Evolutionary conservation across 2,888 invertebrate species (phyloP).

Genomic region (Myopa tessellatipennis): DNA sequence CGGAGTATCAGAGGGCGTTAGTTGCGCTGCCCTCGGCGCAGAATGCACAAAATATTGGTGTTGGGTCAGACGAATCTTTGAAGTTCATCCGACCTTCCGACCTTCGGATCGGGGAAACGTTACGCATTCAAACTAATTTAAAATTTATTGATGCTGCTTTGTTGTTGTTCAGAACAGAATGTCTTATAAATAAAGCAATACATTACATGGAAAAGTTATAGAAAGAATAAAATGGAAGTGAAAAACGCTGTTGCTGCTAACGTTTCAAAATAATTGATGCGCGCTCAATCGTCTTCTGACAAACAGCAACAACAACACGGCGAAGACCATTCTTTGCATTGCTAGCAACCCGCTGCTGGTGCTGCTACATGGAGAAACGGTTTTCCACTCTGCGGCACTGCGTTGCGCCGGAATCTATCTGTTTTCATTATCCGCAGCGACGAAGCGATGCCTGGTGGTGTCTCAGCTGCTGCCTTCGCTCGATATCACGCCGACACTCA

Average conservation of each 20-base stretch:
- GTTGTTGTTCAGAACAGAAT: conserved; percentile 5
- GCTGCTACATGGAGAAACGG: conserved; percentile 43
- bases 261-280: conserved; percentile 46
- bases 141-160: conserved; percentile 27
- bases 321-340: conserved; percentile 10
- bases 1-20: neutral
- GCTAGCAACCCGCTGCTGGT: conserved; percentile 19
- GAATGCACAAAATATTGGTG: neutral
- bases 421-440: conserved; percentile 49
- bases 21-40: neutral
- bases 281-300: conserved; percentile 40
- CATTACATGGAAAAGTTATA: neutral
- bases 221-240: conserved; percentile 3
- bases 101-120: neutral
- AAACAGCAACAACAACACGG: conserved; percentile 12
- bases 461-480: conserved; percentile 30
- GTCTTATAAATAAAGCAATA: conserved; percentile 2
- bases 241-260: conserved; percentile 34
- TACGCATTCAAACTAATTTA: conserved; percentile 32
- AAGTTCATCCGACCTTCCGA: conserved; percentile 3
- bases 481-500: conserved; percentile 33
- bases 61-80: neutral
- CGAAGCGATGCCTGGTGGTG: neutral
- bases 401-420: conserved; percentile 46
- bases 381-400: conserved; percentile 50